A percentile compares a stretch with the other conserved stretches of the same genome.
Conservation (phyloP, 2,113 vertebrate genomes). For the Empidonax alnorum region DNA sequence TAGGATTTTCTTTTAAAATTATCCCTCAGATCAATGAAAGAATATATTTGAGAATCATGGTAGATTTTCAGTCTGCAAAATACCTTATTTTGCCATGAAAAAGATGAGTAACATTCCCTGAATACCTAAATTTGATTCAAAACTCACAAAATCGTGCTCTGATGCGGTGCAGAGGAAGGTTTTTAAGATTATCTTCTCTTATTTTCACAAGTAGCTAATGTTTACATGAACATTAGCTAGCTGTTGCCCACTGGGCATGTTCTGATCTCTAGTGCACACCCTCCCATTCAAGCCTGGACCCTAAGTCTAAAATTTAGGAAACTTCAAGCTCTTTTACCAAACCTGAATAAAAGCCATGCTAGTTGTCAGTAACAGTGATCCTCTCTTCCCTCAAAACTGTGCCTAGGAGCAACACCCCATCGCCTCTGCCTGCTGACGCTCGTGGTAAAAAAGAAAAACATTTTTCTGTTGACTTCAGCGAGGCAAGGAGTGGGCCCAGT, state of each 20-base stretch:
- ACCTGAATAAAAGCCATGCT: not conserved
- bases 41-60: not conserved
- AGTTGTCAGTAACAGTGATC: not conserved
- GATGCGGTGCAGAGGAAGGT: not conserved
- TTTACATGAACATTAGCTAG: not conserved
- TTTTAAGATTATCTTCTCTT: not conserved
- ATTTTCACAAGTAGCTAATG: not conserved
- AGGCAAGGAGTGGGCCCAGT: slow-evolving; percentile 48
- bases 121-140: not conserved
- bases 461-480: slow-evolving; percentile 41
- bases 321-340: not conserved
- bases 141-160: not conserved
- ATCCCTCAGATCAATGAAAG: not conserved
- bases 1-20: not conserved
- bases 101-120: rapidly evolving
- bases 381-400: not conserved
- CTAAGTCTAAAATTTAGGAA: not conserved
- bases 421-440: not conserved
- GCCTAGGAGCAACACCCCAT: not conserved
- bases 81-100: not conserved
- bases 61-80: not conserved
- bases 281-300: not conserved
- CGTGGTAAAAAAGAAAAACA: not conserved
- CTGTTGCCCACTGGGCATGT: rapidly evolving
- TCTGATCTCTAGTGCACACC: rapidly evolving